Percentiles rank a stretch among this genome's conserved stretches.
Evolutionary conservation across 2,797 vertebrate genomes (phyloP).

Genomic region (Coilia nasus): DNA sequence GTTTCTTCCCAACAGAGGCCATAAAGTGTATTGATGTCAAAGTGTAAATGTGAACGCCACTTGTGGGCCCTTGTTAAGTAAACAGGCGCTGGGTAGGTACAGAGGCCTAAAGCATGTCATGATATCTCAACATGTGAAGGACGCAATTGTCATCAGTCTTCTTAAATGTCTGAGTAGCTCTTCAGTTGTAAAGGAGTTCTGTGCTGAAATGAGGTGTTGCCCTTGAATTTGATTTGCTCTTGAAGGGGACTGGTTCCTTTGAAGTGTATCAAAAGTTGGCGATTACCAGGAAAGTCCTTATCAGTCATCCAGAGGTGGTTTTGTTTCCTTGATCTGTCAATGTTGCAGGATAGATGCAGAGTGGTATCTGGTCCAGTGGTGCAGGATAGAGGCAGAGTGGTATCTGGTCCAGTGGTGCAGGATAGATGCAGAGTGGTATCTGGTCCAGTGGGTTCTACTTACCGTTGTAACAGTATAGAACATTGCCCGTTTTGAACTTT

Average conservation of each 20-base stretch:
- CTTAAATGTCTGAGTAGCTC: neutral
- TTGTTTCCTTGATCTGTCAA: neutral
- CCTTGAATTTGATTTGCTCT: neutral
- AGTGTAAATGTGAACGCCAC: neutral
- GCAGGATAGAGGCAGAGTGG: too few species aligned
- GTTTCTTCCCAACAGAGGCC: neutral
- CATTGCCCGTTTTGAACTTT: too few species aligned
- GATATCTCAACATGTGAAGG: neutral
- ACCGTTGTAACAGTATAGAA: too few species aligned
- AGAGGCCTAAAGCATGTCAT: neutral
- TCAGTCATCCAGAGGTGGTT: neutral
- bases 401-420: too few species aligned
- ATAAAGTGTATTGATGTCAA: neutral
- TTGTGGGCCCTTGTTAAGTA: neutral
- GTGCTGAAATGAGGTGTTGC: neutral
- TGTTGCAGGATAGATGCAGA: too few species aligned
- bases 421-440: too few species aligned
- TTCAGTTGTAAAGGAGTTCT: neutral
- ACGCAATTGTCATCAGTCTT: neutral
- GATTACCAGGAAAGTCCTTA: neutral
- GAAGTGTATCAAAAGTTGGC: neutral
- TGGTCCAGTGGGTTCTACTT: too few species aligned
- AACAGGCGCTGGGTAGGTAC: neutral
- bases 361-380: too few species aligned
- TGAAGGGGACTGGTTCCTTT: neutral